Evolutionary conservation across 2,888 invertebrate species (phyloP).

Genomic region (Chymomyza procnemis): DNA sequence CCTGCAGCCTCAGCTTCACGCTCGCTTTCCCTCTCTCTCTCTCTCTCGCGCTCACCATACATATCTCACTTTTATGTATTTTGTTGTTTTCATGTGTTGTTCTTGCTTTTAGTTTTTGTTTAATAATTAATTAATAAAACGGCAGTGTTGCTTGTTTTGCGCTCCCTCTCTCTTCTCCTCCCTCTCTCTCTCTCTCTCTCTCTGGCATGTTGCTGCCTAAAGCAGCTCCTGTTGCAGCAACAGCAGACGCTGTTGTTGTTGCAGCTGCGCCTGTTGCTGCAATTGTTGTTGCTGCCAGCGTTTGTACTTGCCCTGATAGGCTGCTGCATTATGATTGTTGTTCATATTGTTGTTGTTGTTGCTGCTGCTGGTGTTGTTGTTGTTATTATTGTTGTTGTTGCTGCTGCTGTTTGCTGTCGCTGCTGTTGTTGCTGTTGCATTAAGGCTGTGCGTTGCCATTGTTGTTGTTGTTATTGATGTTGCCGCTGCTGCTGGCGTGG

Average conservation of each 20-base stretch:
- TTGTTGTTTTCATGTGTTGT: conserved; percentile 18
- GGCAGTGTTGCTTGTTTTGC: neutral
- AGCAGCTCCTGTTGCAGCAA: conserved; percentile 57
- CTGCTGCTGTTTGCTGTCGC: conserved; percentile 11
- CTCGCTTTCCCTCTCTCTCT: too few relatives aligned
- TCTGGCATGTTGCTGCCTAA: conserved; percentile 13
- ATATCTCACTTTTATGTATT: conserved; percentile 13
- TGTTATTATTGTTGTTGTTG: conserved; percentile 17
- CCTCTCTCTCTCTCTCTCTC: neutral
- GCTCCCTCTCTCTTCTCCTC: neutral
- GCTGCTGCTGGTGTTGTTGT: conserved; percentile 21
- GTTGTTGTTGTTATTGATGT: too few relatives aligned
- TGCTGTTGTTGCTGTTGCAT: conserved; percentile 3
- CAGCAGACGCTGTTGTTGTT: conserved; percentile 60
- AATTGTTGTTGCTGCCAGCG: conserved; percentile 66
- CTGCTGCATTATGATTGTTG: conserved; percentile 13
- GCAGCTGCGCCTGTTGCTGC: conserved; percentile 60
- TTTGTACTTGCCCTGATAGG: conserved; percentile 59
- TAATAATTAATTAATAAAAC: neutral
- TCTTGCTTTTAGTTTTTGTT: conserved; percentile 37
- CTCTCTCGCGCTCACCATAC: conserved; percentile 22
- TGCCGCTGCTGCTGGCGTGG: neutral
- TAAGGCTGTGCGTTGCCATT: neutral
- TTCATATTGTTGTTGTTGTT: conserved; percentile 22
- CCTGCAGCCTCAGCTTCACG: too few relatives aligned